Base-by-base conservation (phyloP, 2,888 invertebrate genomes). In the Hirudinaria manillensis region DNA sequence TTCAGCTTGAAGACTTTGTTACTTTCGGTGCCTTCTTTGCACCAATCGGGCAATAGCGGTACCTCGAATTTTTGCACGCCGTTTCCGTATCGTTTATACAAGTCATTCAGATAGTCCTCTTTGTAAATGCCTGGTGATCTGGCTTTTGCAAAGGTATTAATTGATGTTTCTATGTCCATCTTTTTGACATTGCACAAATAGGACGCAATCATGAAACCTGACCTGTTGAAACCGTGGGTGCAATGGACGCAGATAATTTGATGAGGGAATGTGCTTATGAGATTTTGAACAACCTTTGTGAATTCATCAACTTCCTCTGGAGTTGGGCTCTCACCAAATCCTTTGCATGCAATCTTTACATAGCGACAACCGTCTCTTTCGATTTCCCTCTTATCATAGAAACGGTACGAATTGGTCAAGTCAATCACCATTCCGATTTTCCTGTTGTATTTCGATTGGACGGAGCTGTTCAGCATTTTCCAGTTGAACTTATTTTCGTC, bases 121-220 rank as follows among this genome's bases (percentile, higher is more conserved):
- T n/a, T n/a, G n/a, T 99, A 99, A 81, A 99, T 99, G 29, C 99
- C 99, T 0, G 96, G 94, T 0, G 92, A 91, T 78, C 99, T 90
- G 77, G 89, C 88, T 78, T 78, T 72, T 38, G 81, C 78, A 80
- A 82, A 83, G 51, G 77, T 74, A n/a, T 77, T 76, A 0, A 82
- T 79, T 6, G 83, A 95, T 2, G 92, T 91, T 79, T 93, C 93
- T 0, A 96, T 89, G 80, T 92, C 92, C 82, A 91, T 87, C 78
- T 90, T 89, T 82, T 93, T 91, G 3, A 96, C 92, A 84, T 99
- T 99, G 83, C 97, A n/a, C 85, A 99, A 89, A 85, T 92, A 99
- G 0, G 94, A 91, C 36, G 91, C 90, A 72, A 99, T 91, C 7
- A 99, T 88, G 83, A 98, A 99, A 0, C 99, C 99, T 99, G n/a